Evolutionary conservation across 2,113 vertebrate species (phyloP).

Genomic region (Percopsis transmontana): DNA sequence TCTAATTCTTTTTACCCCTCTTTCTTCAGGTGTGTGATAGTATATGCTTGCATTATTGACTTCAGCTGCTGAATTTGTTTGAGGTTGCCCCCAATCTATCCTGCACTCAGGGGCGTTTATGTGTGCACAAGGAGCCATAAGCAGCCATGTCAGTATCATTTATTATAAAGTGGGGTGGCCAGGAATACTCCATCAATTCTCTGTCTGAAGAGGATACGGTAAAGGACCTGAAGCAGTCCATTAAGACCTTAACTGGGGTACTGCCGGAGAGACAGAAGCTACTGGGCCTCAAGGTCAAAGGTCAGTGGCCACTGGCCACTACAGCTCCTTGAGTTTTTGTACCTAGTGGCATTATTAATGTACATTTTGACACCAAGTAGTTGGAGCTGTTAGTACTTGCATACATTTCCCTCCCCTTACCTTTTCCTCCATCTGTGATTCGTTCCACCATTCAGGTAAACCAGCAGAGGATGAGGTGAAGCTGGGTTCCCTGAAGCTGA

Average conservation of each 20-base stretch:
- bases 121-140: constrained; percentile 41
- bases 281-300: constrained; percentile 96
- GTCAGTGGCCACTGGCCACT: constrained; percentile 66
- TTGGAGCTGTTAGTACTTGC: too few relatives aligned
- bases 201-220: constrained; percentile 97
- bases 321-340: neutral
- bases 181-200: constrained; percentile 94
- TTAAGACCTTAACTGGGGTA: constrained; percentile 94
- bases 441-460: constrained; percentile 79
- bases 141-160: constrained; percentile 92
- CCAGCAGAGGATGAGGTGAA: constrained; percentile 95
- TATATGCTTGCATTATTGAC: constrained; percentile 17
- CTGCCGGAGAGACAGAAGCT: constrained; percentile 96
- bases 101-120: constrained; percentile 25
- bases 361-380: neutral
- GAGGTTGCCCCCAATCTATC: neutral
- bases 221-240: constrained; percentile 94
- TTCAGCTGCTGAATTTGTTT: constrained; percentile 15
- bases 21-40: constrained; percentile 25
- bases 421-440: neutral
- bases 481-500: constrained; percentile 93
- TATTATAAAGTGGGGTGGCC: constrained; percentile 98
- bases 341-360: neutral
- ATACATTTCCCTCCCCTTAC: neutral
- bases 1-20: constrained; percentile 12